Evolutionary conservation across 2,797 vertebrate species (phyloP).

Genomic region (Merluccius polli): DNA sequence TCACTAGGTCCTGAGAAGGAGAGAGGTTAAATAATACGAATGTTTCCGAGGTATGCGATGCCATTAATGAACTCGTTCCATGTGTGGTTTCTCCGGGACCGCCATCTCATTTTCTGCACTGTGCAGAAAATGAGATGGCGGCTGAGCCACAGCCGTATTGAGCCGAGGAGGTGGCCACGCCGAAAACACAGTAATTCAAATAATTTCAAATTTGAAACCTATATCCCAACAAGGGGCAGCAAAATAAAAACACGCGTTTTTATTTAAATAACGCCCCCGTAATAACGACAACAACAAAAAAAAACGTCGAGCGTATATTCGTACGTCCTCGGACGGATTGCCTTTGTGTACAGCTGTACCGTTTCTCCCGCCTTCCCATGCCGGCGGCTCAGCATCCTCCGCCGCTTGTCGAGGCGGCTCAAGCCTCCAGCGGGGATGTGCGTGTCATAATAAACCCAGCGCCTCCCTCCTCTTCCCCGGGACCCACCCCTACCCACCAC

Average conservation of each 20-base stretch:
- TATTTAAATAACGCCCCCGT: not conserved
- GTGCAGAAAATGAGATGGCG: too few species aligned
- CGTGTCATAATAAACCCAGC: slow-evolving; percentile 34
- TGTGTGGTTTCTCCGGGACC: not conserved
- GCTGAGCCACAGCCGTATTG: too few species aligned
- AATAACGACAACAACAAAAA: not conserved
- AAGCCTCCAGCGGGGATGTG: slow-evolving; percentile 33
- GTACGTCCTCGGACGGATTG: too few species aligned
- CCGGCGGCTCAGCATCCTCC: slow-evolving; percentile 4
- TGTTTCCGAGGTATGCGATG: too few species aligned
- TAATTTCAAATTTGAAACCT: not conserved
- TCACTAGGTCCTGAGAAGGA: slow-evolving; percentile 86
- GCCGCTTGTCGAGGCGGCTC: not conserved
- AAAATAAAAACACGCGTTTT: not conserved
- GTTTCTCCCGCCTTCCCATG: slow-evolving; percentile 1
- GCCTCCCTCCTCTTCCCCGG: not conserved
- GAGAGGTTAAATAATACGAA: not conserved
- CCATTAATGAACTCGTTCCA: not conserved
- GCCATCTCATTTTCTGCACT: too few species aligned
- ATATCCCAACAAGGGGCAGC: not conserved
- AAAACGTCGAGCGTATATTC: too few species aligned
- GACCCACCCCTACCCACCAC: slow-evolving; percentile 19
- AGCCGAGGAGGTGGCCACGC: too few species aligned
- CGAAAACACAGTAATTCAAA: not conserved
- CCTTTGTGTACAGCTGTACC: not conserved